Percentiles rank a stretch among this genome's conserved stretches.
Evolutionary conservation across 53 echinoderm and acorn worm species (phyloP).

Genomic region (Paracentrotus lividus): DNA sequence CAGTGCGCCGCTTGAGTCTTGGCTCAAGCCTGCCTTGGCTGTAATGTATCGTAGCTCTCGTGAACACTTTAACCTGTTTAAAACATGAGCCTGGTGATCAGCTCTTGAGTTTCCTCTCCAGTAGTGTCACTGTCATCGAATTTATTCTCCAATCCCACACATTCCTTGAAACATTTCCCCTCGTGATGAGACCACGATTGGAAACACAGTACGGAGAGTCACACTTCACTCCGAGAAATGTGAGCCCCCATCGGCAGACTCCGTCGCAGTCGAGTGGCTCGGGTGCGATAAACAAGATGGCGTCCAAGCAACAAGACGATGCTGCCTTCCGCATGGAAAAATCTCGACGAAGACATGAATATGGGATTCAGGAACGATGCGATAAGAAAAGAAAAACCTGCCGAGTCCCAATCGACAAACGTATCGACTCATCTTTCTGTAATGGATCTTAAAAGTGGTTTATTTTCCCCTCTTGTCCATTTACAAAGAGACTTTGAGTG

Average conservation of each 20-base stretch:
- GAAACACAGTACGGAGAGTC: constrained; percentile 40
- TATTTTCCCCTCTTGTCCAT: constrained; percentile 67
- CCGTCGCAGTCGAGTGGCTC: constrained; percentile 52
- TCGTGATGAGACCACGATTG: constrained; percentile 28
- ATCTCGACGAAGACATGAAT: constrained; percentile 43
- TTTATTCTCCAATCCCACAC: constrained; percentile 37
- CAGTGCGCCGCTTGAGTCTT: not conserved
- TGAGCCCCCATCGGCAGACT: constrained; percentile 49
- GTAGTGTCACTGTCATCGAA: constrained; percentile 47
- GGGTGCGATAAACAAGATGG: constrained; percentile 20
- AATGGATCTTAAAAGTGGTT: constrained; percentile 48
- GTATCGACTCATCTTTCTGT: constrained; percentile 71
- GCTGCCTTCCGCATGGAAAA: not conserved
- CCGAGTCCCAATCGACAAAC: constrained; percentile 65
- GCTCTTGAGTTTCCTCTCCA: not conserved
- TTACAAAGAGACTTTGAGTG: constrained; percentile 63
- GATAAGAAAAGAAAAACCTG: constrained; percentile 58
- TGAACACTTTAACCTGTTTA: constrained; percentile 56
- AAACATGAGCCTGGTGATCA: constrained; percentile 55
- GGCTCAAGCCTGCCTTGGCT: not conserved
- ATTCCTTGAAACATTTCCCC: constrained; percentile 54
- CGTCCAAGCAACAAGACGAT: not conserved
- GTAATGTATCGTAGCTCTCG: not conserved
- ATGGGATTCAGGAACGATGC: not conserved
- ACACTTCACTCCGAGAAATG: constrained; percentile 45